Evolutionary conservation across 2,888 invertebrate species (phyloP).

Genomic region (Agrochola lota): DNA sequence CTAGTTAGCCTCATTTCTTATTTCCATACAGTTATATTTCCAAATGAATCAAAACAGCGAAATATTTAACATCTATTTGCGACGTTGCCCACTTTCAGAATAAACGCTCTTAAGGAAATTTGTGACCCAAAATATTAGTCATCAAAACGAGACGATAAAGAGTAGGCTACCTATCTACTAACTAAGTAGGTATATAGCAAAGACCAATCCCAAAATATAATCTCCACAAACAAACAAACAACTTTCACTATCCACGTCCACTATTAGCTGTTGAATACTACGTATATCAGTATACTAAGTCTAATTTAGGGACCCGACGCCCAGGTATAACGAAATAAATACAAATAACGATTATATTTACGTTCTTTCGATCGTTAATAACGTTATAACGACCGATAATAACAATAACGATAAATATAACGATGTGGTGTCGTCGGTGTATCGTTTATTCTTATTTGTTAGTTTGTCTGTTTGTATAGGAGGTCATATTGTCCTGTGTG

Average conservation of each 20-base stretch:
- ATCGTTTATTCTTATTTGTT: slow-evolving; percentile 58
- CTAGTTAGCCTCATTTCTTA: too few relatives aligned
- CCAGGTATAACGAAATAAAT: slow-evolving; percentile 80
- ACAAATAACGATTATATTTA: slow-evolving; percentile 86
- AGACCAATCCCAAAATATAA: slow-evolving; percentile 26
- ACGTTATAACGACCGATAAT: slow-evolving; percentile 88
- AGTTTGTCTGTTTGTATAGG: slow-evolving; percentile 47
- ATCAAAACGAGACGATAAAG: not conserved
- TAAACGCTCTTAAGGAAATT: not conserved
- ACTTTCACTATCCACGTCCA: slow-evolving; percentile 28
- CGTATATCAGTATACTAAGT: slow-evolving; percentile 57
- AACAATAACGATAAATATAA: slow-evolving; percentile 89
- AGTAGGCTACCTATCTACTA: not conserved
- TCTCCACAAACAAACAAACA: slow-evolving; percentile 24
- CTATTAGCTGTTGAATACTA: slow-evolving; percentile 32
- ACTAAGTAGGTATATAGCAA: not conserved
- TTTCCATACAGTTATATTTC: too few relatives aligned
- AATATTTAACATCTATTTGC: too few relatives aligned
- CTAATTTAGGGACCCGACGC: slow-evolving; percentile 68
- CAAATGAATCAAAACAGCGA: too few relatives aligned
- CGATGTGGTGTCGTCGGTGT: slow-evolving; percentile 79
- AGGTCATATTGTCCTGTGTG: slow-evolving; percentile 18
- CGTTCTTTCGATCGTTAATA: slow-evolving; percentile 87
- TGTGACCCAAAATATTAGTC: not conserved
- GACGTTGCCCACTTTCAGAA: too few relatives aligned